Percentiles rank a stretch among this genome's conserved stretches.
Conservation (phyloP, 2,888 invertebrate genomes). For the Mechanitis messenoides region DNA sequence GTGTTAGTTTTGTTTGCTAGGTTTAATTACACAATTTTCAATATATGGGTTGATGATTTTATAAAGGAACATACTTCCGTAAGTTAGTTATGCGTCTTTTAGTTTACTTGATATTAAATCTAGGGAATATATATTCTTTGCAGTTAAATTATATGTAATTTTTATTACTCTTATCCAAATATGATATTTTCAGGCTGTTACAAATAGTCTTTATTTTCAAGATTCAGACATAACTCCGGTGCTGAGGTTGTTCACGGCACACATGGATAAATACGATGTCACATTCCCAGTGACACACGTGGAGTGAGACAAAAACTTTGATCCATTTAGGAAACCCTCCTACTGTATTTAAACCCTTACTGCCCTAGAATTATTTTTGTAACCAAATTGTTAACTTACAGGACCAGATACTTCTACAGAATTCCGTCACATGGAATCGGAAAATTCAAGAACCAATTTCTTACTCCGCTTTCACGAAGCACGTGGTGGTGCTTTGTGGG, state of each 20-base stretch:
- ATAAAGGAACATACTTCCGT: conserved; percentile 42
- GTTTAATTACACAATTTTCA: conserved; percentile 26
- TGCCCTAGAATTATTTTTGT: no score
- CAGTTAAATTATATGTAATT: no score
- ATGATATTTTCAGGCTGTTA: conserved; percentile 38
- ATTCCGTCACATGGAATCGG: conserved; percentile 56
- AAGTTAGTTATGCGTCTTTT: conserved; percentile 17
- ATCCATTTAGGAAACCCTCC: no score
- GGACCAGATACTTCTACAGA: conserved; percentile 54
- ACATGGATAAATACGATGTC: conserved; percentile 35
- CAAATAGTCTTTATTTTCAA: conserved; percentile 41
- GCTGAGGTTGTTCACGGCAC: conserved; percentile 32
- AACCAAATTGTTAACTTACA: conserved; percentile 30
- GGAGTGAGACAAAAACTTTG: conserved; percentile 45
- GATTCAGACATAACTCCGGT: conserved; percentile 52
- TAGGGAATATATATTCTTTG: no score
- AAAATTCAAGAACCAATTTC: conserved; percentile 62
- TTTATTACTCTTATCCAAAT: no score
- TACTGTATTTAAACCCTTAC: no score
- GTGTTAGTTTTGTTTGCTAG: conserved; percentile 1
- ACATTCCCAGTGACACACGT: conserved; percentile 37
- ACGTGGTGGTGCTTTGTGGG: conserved; percentile 58
- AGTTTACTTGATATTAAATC: no score
- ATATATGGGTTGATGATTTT: conserved; percentile 49
- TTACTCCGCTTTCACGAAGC: conserved; percentile 65